phyloP scores from a whole-genome alignment of 2,113 vertebrate genomes.

The Balaenoptera acutorostrata region DNA sequence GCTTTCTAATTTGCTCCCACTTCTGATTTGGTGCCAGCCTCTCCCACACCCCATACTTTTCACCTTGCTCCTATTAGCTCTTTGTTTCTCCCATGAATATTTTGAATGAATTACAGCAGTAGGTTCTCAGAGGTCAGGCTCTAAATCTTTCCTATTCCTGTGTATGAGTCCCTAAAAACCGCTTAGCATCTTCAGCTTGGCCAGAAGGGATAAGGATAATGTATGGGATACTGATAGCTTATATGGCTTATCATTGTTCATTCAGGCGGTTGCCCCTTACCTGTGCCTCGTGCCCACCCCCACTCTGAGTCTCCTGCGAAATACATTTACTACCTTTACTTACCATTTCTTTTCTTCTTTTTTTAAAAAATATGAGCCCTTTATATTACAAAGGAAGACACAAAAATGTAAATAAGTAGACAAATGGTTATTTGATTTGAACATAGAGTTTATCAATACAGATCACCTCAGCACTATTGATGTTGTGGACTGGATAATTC shows the following conservation, averaged over 20 bases:
- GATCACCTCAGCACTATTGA: not conserved
- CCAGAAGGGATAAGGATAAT: not conserved
- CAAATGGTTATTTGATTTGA: not conserved
- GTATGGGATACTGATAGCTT: not conserved
- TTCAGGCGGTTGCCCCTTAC: not conserved
- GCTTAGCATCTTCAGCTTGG: not conserved
- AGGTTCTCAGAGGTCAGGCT: not conserved
- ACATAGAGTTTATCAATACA: not conserved
- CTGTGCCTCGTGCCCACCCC: not conserved
- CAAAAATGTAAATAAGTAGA: not conserved
- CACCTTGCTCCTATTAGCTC: not conserved
- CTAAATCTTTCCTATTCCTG: constrained; percentile 36
- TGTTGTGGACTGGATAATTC: not conserved
- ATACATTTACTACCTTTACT: not conserved
- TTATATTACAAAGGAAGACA: not conserved
- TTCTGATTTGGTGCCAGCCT: not conserved
- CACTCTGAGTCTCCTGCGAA: not conserved
- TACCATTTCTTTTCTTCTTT: not conserved
- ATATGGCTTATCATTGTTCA: not conserved
- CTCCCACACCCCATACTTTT: not conserved
- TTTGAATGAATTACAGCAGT: constrained; percentile 39
- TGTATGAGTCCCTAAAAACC: constrained; percentile 7
- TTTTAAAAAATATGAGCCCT: not conserved
- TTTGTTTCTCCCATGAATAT: not conserved
- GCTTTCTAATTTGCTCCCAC: not conserved